phyloP scores from a whole-genome alignment of 2,797 vertebrate genomes.

The Thaleichthys pacificus region DNA sequence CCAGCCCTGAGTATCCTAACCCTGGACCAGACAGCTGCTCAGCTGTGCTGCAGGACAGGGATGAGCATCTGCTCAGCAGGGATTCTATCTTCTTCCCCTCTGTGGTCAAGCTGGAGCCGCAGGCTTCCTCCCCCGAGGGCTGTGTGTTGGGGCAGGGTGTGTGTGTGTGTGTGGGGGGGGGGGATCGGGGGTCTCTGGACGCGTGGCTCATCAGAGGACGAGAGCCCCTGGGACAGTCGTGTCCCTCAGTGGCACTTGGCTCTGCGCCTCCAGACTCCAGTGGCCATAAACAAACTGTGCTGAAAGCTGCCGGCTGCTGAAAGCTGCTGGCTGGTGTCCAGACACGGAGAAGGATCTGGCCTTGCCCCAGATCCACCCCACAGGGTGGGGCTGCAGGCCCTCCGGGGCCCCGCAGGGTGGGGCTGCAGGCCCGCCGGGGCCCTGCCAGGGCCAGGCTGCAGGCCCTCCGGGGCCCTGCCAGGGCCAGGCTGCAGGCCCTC shows the following conservation, averaged over 20 bases:
- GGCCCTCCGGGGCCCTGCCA: no score
- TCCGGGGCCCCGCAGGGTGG: constrained; percentile 29
- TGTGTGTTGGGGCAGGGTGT: not conserved
- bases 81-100: no score
- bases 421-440: no score
- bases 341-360: constrained; percentile 43
- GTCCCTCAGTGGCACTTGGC: constrained; percentile 58
- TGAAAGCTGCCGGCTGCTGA: constrained; percentile 55
- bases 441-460: no score
- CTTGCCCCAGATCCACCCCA: constrained; percentile 50
- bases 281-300: constrained; percentile 72
- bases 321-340: constrained; percentile 30
- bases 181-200: constrained; percentile 39
- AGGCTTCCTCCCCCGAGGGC: no score
- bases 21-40: no score
- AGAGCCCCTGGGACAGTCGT: constrained; percentile 60
- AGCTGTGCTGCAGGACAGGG: no score
- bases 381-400: constrained; percentile 30
- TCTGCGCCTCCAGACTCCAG: constrained; percentile 58
- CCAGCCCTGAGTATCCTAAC: not conserved
- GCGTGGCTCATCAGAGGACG: constrained; percentile 52
- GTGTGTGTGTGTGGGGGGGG: constrained; percentile 2
- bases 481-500: constrained; percentile 26
- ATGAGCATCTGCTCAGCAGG: no score
- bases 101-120: no score